Percentiles rank a stretch among this genome's conserved stretches.
Evolutionary conservation across 2,113 vertebrate genomes (phyloP).

Genomic region (Rousettus leschenaultii): DNA sequence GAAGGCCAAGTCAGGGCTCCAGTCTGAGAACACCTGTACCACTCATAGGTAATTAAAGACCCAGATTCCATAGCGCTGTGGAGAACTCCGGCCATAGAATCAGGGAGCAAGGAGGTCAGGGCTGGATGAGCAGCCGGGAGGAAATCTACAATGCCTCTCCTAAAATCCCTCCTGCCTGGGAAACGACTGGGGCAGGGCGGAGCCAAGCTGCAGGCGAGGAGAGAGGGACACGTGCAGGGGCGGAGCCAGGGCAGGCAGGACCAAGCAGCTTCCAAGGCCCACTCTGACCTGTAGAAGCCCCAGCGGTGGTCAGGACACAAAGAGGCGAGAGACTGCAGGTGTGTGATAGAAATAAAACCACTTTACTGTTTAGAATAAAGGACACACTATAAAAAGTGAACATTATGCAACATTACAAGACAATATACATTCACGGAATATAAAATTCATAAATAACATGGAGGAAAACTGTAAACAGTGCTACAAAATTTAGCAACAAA

Average conservation of each 20-base stretch:
- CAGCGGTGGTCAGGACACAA: neutral
- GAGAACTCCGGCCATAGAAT: neutral
- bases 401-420: conserved; percentile 89
- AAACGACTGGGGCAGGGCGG: neutral
- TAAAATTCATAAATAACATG: conserved; percentile 92
- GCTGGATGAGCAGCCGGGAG: neutral
- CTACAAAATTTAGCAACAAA: conserved; percentile 88
- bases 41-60: neutral
- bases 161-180: neutral
- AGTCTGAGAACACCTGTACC: neutral
- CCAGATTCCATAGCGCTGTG: neutral
- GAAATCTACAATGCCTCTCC: neutral
- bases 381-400: conserved; percentile 90
- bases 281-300: neutral
- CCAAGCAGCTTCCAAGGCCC: neutral
- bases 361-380: conserved; percentile 91
- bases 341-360: conserved; percentile 90
- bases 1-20: neutral
- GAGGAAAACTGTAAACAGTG: conserved; percentile 88
- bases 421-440: conserved; percentile 91
- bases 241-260: neutral
- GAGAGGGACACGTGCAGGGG: too few relatives aligned
- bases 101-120: neutral
- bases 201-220: too few relatives aligned
- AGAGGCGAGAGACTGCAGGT: conserved; percentile 72